These are phyloP conservation scores for Saimiri boliviensis DNA, from an alignment of 2,113 vertebrate species.

Conservation along the genomic window DNA sequence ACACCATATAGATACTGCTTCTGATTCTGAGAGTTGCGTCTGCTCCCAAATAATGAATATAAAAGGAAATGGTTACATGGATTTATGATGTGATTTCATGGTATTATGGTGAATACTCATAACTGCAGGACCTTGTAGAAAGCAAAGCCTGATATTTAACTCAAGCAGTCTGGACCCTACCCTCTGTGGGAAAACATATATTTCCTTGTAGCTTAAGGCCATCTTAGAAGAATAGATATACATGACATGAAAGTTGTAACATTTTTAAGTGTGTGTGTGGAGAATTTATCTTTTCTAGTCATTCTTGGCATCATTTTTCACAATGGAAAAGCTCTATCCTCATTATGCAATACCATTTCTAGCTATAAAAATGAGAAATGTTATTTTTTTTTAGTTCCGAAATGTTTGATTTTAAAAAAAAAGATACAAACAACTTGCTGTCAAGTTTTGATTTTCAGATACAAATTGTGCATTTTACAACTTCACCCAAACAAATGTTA, in stretches of 20 bases:
- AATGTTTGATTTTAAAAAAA: constrained; percentile 57
- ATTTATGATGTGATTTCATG: constrained; percentile 73
- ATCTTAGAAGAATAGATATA: constrained; percentile 72
- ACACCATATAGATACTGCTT: constrained; percentile 27
- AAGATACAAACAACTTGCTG: constrained; percentile 59
- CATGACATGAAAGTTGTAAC: constrained; percentile 70
- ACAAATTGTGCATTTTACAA: constrained; percentile 72
- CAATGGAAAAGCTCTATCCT: constrained; percentile 73
- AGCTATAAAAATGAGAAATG: constrained; percentile 80
- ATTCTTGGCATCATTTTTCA: constrained; percentile 79
- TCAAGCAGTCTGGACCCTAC: constrained; percentile 48
- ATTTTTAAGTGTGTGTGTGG: not conserved
- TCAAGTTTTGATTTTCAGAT: constrained; percentile 45
- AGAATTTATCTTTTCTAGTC: constrained; percentile 79
- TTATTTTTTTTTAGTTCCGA: constrained; percentile 46
- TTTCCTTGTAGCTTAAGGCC: constrained; percentile 71
- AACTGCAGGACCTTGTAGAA: constrained; percentile 66
- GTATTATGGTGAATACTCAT: constrained; percentile 45
- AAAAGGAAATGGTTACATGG: constrained; percentile 49
- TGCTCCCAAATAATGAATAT: constrained; percentile 46
- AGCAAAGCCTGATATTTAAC: constrained; percentile 74
- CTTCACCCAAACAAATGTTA: constrained; percentile 67
- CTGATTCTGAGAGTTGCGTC: constrained; percentile 20
- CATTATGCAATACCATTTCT: constrained; percentile 69
- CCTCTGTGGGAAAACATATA: constrained; percentile 63